Base-by-base conservation (phyloP, 2,888 invertebrate genomes). In the Gonocerus acuteangulatus region DNA sequence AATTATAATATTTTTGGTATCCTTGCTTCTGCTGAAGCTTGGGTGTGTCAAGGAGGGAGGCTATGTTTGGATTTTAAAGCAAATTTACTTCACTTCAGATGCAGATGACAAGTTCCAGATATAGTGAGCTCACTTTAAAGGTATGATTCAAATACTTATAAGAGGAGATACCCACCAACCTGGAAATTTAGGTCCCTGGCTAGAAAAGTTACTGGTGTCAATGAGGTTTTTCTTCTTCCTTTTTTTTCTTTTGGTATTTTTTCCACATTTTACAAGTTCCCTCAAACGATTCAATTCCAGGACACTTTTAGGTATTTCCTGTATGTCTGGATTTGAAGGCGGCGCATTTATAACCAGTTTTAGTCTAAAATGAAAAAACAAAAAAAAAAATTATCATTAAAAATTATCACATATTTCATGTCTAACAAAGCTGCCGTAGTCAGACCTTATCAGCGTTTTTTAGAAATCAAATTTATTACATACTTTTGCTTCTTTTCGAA, bases 321-420 rank as follows among this genome's bases (percentile, higher is more conserved):
- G 88, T 2, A 84, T 82, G 66, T 86, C 83, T 1, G 80, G 78
- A 68, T 85, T 79, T 42, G 76, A 76, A 0, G 90, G 89, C 0
- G 89, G 86, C 58, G 83, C 82, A 73, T 90, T 87, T 61, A 87
- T 84, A 74, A 86, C 84, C 34, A 80, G 78, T 71, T 83, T 82
- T 68, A 89, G 73, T 69, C 67, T 68, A 57, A 7, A 65, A 63
- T 47, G 44, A 61, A 56, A 62, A 45, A 59, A 54, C 45, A 36
- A 23, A 51, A 45, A 42, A 42, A 48, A 34, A 52, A 62, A 56
- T 27, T 57, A 47, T 32, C 60, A 18, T n/a, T n/a, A n/a, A n/a
- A n/a, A n/a, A n/a, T n/a, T n/a, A n/a, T n/a, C 16, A 47, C 48
- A 51, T 21, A 60, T 19, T 15, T n/a, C 6, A 48, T 48, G 21